phyloP scores from a whole-genome alignment of 2,113 vertebrate species.

The Corythoichthys intestinalis region DNA sequence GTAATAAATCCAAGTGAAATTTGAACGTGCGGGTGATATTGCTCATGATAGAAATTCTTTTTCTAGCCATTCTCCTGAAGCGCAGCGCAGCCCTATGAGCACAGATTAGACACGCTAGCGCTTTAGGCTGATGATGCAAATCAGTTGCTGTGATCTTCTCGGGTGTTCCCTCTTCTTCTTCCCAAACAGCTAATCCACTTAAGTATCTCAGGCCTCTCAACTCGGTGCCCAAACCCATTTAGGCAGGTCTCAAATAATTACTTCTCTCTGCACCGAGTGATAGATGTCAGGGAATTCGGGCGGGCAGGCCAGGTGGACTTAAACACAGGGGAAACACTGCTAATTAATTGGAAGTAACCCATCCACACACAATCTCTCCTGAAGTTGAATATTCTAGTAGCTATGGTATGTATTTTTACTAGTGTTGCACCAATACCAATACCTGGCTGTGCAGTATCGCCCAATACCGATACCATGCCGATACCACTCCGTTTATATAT shows the following conservation, averaged over 20 bases:
- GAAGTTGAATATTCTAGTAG: too few species aligned
- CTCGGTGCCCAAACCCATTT: conserved; percentile 17
- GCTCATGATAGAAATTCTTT: conserved; percentile 1
- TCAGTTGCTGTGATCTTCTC: conserved; percentile 32
- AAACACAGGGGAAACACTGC: too few species aligned
- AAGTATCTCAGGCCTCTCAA: conserved; percentile 31
- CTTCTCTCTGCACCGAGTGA: conserved; percentile 6
- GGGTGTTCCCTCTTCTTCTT: conserved; percentile 22
- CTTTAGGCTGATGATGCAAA: conserved; percentile 31
- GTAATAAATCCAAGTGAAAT: conserved; percentile 2
- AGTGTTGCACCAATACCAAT: too few species aligned
- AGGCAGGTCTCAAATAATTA: conserved; percentile 24
- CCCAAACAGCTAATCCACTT: conserved; percentile 47
- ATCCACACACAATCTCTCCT: too few species aligned
- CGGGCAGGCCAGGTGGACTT: too few species aligned
- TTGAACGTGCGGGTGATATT: neutral
- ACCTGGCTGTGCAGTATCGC: too few species aligned
- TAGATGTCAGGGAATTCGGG: too few species aligned
- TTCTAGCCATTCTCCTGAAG: conserved; percentile 5
- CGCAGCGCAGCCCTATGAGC: conserved; percentile 20
- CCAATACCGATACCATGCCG: too few species aligned
- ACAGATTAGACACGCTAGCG: conserved; percentile 33
- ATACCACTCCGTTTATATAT: too few species aligned
- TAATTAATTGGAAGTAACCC: too few species aligned
- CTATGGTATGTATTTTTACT: too few species aligned